A percentile compares a stretch with the other conserved stretches of the same genome.
Conservation (phyloP, 2,797 vertebrate genomes). For the Crocodylus rhombifer region DNA sequence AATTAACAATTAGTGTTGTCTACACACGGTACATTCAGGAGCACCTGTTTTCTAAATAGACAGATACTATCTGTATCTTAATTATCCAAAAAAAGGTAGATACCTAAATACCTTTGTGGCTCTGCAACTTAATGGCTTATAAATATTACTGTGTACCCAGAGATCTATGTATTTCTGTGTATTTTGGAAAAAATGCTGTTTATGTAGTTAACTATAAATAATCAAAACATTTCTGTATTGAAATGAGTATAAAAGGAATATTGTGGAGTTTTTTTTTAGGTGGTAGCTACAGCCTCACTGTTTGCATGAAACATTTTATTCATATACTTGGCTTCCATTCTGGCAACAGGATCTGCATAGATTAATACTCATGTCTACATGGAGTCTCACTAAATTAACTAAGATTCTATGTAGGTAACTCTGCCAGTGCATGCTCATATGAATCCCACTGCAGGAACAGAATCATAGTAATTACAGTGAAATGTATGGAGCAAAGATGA, state of each 20-base stretch:
- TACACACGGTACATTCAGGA: not conserved
- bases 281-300: too few species aligned
- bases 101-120: not conserved
- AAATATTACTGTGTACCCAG: not conserved
- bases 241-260: not conserved
- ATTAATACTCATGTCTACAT: not conserved
- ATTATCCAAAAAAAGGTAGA: not conserved
- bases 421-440: not conserved
- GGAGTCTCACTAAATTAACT: not conserved
- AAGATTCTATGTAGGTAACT: not conserved
- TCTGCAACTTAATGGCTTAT: not conserved
- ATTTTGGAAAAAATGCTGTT: not conserved
- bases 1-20: not conserved
- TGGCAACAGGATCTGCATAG: not conserved
- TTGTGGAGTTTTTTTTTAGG: too few species aligned
- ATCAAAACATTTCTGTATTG: not conserved
- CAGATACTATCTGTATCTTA: not conserved
- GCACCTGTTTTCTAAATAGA: not conserved
- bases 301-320: accelerated
- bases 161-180: accelerated
- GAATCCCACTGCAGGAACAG: not conserved
- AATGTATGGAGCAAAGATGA: not conserved
- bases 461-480: not conserved
- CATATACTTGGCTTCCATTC: not conserved
- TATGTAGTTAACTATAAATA: not conserved